phyloP scores from a whole-genome alignment of 1,140 invertebrate species.

The Calosoma granatense region DNA sequence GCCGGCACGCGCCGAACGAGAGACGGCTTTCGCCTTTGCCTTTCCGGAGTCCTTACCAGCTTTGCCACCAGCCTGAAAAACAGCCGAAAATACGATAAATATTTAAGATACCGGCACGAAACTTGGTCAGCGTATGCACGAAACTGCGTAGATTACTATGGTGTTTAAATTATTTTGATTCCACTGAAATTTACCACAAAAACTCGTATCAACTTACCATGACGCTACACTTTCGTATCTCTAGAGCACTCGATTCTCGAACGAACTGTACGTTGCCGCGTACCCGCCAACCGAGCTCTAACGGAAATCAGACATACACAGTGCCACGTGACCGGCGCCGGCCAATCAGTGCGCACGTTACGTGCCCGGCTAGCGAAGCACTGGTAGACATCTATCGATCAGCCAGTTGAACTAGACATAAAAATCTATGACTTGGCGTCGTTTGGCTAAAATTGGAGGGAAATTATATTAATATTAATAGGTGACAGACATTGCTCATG shows the following conservation, averaged over 20 bases:
- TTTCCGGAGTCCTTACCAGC: constrained; percentile 99
- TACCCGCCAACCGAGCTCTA: constrained; percentile 23
- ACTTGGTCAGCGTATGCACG: constrained; percentile 33
- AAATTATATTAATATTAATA: background rate
- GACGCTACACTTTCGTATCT: constrained; percentile 25
- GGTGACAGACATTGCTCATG: no score
- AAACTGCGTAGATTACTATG: constrained; percentile 20
- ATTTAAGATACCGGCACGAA: constrained; percentile 31
- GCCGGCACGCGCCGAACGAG: constrained; percentile 93
- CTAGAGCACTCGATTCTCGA: constrained; percentile 23
- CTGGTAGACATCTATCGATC: background rate
- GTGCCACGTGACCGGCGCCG: constrained; percentile 23
- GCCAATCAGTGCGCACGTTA: constrained; percentile 13
- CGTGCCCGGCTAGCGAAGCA: background rate
- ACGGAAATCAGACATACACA: constrained; percentile 10
- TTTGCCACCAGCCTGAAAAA: constrained; percentile 92
- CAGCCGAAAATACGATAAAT: constrained; percentile 36
- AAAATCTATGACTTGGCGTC: constrained; percentile 12
- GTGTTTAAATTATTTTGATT: constrained; percentile 21
- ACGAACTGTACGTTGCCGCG: constrained; percentile 24
- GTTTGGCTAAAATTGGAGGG: constrained; percentile 15
- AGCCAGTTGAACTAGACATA: background rate
- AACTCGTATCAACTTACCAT: constrained; percentile 44
- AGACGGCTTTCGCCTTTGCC: constrained; percentile 98
- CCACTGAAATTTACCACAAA: constrained; percentile 30